Evolutionary conservation across 30 jellyfish, hydroid and myxozoan genomes (phyloP), one percentile per base, ranked within the genome.

Genomic region (Rhopilema esculentum): DNA sequence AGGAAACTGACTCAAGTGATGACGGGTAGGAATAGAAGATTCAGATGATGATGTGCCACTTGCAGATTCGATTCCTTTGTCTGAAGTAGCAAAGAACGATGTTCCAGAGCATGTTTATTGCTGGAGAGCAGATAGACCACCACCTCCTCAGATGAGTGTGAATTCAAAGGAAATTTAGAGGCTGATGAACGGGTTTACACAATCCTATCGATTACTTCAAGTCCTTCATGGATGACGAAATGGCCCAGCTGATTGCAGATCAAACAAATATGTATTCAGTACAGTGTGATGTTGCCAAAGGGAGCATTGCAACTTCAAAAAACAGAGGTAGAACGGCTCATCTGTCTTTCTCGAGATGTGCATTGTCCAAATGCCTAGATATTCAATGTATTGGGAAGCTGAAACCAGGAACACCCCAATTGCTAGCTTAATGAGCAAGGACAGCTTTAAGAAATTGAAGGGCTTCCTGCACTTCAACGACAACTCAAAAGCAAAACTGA

Each of bases 351-450:
- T 27, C 27, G 30, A 72, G 49, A 80, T 57, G 87, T 31, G 77
- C 87, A 83, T 83, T 51, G 77, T 84, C 16, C 80, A 84, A 25
- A 73, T 73, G 88, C 93, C 80, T 0, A 51, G 88, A 28, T 84
- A 70, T 29, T 63, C 80, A 17, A 70, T 72, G 89, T 84, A 84
- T 49, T 71, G 93, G 93, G 90, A 71, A 24, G 22, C 83, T 18
- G 80, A 21, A 15, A 84, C 93, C 23, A 21, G 93, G 49, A 71
- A 84, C 63, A 82, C 7, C 23, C 92, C 74, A 69, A 63, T 83
- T 48, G 92, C 92, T 4, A 26, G 78, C 32, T 18, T 83, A 16
- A 70, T 69, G 61, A 83, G 88, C 65, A 68, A 90, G 62, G 92
- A 83, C 77, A 83, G 86, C 24, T 83, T 83, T 69, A 70, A 83